phyloP scores from a whole-genome alignment of 2,797 vertebrate species.

The Bradypodion ventrale region DNA sequence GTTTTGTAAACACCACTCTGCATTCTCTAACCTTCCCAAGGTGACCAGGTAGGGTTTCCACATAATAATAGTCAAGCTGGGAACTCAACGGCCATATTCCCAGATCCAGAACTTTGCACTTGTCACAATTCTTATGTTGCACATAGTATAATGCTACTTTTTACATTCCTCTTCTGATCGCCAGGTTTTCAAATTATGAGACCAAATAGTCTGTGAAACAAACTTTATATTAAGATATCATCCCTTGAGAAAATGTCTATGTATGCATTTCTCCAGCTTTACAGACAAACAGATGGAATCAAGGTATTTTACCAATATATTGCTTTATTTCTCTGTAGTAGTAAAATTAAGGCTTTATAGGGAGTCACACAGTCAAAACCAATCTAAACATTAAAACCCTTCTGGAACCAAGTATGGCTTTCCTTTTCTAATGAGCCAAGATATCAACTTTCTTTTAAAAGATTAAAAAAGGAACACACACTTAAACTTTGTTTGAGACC shows the following conservation, averaged over 20 bases:
- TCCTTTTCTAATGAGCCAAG: slow-evolving; percentile 70
- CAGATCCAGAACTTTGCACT: no score
- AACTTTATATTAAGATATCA: not conserved
- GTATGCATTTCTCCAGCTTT: not conserved
- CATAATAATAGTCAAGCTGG: no score
- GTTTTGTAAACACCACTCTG: no score
- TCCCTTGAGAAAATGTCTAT: not conserved
- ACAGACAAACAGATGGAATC: not conserved
- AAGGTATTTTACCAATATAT: slow-evolving; percentile 73
- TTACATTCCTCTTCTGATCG: not conserved
- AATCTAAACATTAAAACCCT: slow-evolving; percentile 75
- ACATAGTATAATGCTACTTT: slow-evolving; percentile 26
- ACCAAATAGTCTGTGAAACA: not conserved
- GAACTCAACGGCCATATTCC: no score
- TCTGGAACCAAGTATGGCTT: slow-evolving; percentile 66
- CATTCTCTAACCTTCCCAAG: no score
- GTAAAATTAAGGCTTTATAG: slow-evolving; percentile 81
- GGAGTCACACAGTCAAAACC: slow-evolving; percentile 78
- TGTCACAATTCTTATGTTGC: no score
- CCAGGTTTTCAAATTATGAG: not conserved
- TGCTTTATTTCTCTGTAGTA: slow-evolving; percentile 82
- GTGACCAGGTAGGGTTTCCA: no score
- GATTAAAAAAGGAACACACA: slow-evolving; percentile 31
- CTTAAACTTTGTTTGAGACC: slow-evolving; percentile 62
- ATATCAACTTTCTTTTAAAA: slow-evolving; percentile 57